phyloP scores from a whole-genome alignment of 2,113 vertebrate genomes.

The Stigmatopora nigra region DNA sequence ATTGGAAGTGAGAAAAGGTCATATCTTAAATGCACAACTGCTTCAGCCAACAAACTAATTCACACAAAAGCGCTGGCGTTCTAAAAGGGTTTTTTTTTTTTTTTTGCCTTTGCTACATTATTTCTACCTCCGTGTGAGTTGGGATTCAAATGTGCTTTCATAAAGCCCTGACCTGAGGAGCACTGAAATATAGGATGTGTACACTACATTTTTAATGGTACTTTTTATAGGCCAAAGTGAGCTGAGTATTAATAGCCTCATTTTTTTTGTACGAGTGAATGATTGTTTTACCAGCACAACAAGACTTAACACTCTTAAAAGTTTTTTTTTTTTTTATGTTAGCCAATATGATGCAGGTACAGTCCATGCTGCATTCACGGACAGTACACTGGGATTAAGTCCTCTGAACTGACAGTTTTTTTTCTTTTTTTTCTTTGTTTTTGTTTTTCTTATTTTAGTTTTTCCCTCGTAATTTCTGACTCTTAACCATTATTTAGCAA shows the following conservation, averaged over 20 bases:
- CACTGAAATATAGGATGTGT: constrained; percentile 61
- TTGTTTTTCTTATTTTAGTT: constrained; percentile 9
- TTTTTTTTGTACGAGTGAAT: constrained; percentile 48
- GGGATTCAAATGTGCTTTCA: constrained; percentile 58
- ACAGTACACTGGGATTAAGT: constrained; percentile 44
- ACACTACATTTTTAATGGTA: constrained; percentile 63
- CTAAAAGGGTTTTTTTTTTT: constrained; percentile 39
- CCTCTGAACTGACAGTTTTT: constrained; percentile 46
- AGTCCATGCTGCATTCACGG: constrained; percentile 29
- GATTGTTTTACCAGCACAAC: constrained; percentile 33
- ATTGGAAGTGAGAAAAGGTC: constrained; percentile 14
- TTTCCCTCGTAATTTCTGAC: constrained; percentile 31
- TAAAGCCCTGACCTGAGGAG: constrained; percentile 53
- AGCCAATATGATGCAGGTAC: constrained; percentile 43
- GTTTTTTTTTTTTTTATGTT: constrained; percentile 14
- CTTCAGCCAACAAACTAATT: constrained; percentile 2
- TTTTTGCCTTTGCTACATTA: constrained; percentile 56
- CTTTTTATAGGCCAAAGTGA: constrained; percentile 58
- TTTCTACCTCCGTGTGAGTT: constrained; percentile 67
- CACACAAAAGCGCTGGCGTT: constrained; percentile 19
- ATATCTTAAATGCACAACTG: constrained; percentile 19
- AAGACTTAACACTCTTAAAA: constrained; percentile 41
- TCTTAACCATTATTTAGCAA: constrained; percentile 19
- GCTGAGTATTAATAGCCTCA: constrained; percentile 22
- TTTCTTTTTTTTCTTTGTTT: constrained; percentile 14